These are phyloP conservation scores for Perithous albicinctus DNA, from an alignment of 2,888 invertebrate genomes.

Conservation along the genomic window DNA sequence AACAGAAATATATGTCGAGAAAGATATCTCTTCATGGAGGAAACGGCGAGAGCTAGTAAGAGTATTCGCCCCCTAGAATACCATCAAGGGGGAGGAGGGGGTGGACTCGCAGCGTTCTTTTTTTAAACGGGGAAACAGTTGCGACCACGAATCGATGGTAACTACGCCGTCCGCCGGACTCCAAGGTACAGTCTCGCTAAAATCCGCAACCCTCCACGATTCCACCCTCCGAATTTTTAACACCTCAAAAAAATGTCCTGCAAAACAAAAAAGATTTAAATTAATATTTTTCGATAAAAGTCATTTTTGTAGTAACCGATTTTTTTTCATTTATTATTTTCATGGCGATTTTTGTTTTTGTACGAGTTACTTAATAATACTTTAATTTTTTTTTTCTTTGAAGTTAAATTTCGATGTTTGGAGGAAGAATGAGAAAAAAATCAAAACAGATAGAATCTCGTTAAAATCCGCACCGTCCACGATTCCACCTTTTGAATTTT, in stretches of 20 bases:
- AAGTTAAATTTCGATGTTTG: too few relatives aligned
- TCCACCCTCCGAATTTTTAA: neutral
- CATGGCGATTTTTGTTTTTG: too few relatives aligned
- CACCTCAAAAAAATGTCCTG: conserved; percentile 3
- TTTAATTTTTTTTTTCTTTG: too few relatives aligned
- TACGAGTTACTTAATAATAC: too few relatives aligned
- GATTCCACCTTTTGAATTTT: too few relatives aligned
- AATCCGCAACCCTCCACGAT: conserved; percentile 37
- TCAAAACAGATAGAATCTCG: too few relatives aligned
- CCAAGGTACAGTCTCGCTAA: conserved; percentile 80
- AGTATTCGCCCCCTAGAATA: conserved; percentile 63
- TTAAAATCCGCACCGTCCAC: too few relatives aligned
- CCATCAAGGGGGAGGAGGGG: too few relatives aligned
- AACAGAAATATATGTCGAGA: conserved; percentile 82
- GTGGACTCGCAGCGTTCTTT: conserved; percentile 80
- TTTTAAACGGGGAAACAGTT: conserved; percentile 84
- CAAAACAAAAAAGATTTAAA: neutral
- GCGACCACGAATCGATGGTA: conserved; percentile 85
- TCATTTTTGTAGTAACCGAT: too few relatives aligned
- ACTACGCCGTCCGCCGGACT: conserved; percentile 83
- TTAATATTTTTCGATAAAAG: neutral
- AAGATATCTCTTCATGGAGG: conserved; percentile 80
- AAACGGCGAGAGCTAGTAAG: conserved; percentile 37
- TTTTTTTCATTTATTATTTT: too few relatives aligned
- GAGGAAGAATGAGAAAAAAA: too few relatives aligned